Base-by-base conservation (phyloP, 1,140 invertebrate species). In the Frieseomelitta varia region DNA sequence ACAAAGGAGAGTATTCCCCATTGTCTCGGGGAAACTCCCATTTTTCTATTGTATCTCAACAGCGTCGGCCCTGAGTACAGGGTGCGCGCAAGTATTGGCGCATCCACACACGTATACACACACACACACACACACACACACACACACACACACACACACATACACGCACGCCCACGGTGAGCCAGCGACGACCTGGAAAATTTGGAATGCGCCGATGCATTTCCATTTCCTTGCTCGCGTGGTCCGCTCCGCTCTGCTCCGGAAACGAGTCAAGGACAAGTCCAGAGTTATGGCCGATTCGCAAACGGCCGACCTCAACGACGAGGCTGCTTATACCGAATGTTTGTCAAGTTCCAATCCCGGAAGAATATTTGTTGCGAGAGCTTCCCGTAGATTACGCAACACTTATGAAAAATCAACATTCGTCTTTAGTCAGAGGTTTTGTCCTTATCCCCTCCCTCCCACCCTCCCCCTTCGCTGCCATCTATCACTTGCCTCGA, bases 11-110 rank as follows among this genome's bases (percentile, higher is more conserved):
- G 71, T 58, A 61, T 78, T 74, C 77, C 67, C 72, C 47, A 87
- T 87, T 89, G 82, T 90, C 72, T 87, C 73, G 53, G 30, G 58
- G 74, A 88, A 81, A 84, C 65, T 69, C 30, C 56, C 65, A 76
- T 74, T 84, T 84, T 81, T 85, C 85, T 61, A 83, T 85, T 73
- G 71, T 86, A 79, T 79, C 61, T 56, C 10, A 63, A 81, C 63
- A 63, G n/a, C 80, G 61, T 63, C 81, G 67, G 56, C 74, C 67
- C 75, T 79, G 81, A 84, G 75, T 47, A 55, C 2, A 19, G 6
- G 8, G 34, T 27, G 55, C 47, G 56, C 30, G 19, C 17, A 21
- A 39, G 53, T 21, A 17, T 4, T 21, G 8, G 12, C 21, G 15
- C 47, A 14, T 30, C 30, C 19, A 30, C 27, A 34, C 21, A 2